These are phyloP conservation scores for Cryptotis parvus DNA, from an alignment of 2,113 vertebrate genomes.

Conservation along the genomic window DNA sequence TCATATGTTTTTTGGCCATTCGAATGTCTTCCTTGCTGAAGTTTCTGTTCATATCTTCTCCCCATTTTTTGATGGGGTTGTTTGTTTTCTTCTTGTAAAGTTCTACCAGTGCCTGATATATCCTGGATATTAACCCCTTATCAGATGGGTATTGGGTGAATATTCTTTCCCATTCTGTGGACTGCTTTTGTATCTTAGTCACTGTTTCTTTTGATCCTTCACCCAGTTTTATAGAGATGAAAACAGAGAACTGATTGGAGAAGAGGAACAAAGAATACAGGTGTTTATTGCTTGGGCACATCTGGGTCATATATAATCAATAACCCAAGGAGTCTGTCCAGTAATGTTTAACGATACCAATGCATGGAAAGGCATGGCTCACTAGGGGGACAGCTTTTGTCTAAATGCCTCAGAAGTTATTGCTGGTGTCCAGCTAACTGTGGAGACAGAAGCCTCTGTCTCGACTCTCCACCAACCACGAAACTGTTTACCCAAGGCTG, in stretches of 20 bases:
- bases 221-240: background rate
- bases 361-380: background rate
- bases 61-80: no score
- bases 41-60: no score
- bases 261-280: background rate
- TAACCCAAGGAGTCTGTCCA: background rate
- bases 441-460: background rate
- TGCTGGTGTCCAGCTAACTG: background rate
- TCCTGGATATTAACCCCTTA: no score
- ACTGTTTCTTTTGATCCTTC: no score
- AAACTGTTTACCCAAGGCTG: background rate
- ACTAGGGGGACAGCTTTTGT: background rate
- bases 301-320: background rate
- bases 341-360: background rate
- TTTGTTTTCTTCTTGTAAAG: no score
- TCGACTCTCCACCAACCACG: background rate
- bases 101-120: no score
- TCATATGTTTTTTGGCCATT: no score
- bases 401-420: background rate
- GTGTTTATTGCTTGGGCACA: background rate
- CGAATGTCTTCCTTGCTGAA: no score
- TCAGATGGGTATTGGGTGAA: no score
- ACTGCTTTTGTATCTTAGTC: no score
- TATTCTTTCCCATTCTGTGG: no score
- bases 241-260: conserved; percentile 16